Base-by-base conservation (phyloP, 2,888 invertebrate species). In the Julus scandinavius region DNA sequence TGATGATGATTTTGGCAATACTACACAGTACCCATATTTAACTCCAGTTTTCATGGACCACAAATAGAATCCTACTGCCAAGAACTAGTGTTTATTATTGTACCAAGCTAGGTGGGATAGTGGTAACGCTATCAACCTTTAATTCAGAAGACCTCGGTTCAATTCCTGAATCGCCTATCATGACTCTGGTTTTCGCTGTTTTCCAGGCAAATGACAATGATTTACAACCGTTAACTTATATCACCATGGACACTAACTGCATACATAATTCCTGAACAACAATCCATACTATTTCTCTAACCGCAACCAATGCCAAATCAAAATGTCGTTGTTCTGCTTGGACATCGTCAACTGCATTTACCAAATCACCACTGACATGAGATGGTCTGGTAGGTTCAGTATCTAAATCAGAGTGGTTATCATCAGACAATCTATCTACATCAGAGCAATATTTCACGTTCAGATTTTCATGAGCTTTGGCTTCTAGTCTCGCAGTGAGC, bases 231-330 rank as follows among this genome's bases (percentile, higher is more conserved):
- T 29, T 29, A 29, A 54, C 2, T 11, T 80, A 80, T 9, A 38
- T 80, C 3, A 80, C 29, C 38, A 80, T 13, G 29, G 38, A 40
- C 38, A 80, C 13, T 80, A 80, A 15, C 15, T 80, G 80, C 11
- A 15, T 38, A 15, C 80, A 80, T 38, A 80, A 38, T 15, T 80
- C 80, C 13, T 38, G 38, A 38, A 80, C 38, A 80, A 38, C 80
- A 40, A 80, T 29, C 80, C 80, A 80, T 15, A 80, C 80, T 80
- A 80, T 1, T 80, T 80, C 80, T 40, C 80, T 80, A 4, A 80
- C 2, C 13, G 15, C 80, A 13, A 80, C 13, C 15, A 29, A 15
- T 38, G 80, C 80, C 29, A 80, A 15, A 13, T 3, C 3, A 80
- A 80, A 4, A 80, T 2, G 1, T 3, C 13, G 38, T 15, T 11